Evolutionary conservation across 1,140 invertebrate species (phyloP).

Genomic region (Drosophila bocqueti): DNA sequence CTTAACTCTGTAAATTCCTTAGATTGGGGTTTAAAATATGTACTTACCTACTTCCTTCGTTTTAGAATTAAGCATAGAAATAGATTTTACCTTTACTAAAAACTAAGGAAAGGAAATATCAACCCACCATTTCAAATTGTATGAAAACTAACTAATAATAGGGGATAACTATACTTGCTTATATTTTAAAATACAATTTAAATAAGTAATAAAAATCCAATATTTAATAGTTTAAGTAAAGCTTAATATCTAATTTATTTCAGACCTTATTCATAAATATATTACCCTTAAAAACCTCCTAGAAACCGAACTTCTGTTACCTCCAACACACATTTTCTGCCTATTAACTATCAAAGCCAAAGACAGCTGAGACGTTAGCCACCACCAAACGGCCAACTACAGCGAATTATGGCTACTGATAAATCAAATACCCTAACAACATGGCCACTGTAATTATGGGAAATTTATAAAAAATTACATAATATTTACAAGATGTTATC

Average conservation of each 20-base stretch:
- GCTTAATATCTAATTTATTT: background rate
- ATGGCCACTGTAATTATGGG: constrained; percentile 70
- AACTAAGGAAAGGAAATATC: background rate
- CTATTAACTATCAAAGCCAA: constrained; percentile 15
- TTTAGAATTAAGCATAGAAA: background rate
- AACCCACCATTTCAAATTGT: background rate
- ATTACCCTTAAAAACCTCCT: too few species aligned
- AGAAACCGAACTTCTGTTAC: background rate
- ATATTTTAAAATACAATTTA: too few species aligned
- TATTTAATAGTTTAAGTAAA: background rate
- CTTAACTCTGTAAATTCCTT: background rate
- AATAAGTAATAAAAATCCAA: background rate
- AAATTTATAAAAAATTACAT: constrained; percentile 80
- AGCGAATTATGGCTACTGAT: constrained; percentile 67
- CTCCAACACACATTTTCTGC: background rate
- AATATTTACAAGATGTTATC: constrained; percentile 84
- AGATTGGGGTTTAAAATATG: background rate
- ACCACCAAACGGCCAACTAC: constrained; percentile 52
- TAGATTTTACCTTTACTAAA: background rate
- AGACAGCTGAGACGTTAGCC: constrained; percentile 25
- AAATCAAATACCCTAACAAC: constrained; percentile 78
- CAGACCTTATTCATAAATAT: background rate
- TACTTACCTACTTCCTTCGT: background rate
- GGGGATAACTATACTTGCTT: background rate
- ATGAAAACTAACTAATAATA: background rate